phyloP scores from a whole-genome alignment of 2,113 vertebrate species.

The Pygoscelis adeliae region DNA sequence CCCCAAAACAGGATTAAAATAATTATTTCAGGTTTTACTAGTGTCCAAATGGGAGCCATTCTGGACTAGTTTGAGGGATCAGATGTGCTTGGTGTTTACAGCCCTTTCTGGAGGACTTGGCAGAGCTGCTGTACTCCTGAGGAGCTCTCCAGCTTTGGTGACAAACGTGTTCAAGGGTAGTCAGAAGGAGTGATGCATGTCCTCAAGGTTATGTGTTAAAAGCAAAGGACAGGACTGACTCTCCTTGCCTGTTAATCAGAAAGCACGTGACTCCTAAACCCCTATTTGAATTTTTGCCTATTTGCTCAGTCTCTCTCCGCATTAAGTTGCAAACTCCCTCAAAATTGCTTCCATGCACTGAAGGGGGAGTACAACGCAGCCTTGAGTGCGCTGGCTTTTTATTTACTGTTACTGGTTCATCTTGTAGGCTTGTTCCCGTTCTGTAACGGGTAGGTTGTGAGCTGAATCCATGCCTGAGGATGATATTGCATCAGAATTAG shows the following conservation, averaged over 20 bases:
- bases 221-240: neutral
- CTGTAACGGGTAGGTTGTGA: neutral
- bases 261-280: fast-evolving
- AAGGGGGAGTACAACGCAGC: neutral
- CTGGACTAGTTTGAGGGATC: neutral
- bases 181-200: neutral
- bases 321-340: neutral
- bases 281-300: neutral
- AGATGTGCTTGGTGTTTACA: neutral
- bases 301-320: neutral
- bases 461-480: neutral
- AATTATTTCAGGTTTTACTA: neutral
- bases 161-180: neutral
- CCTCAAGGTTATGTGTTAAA: neutral
- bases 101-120: neutral
- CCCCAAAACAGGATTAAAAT: neutral
- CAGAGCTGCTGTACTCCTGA: neutral
- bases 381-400: neutral
- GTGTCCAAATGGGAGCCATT: neutral
- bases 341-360: neutral
- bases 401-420: neutral
- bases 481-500: neutral
- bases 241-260: neutral
- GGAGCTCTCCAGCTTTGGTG: neutral
- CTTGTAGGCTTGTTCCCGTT: neutral